A percentile compares a stretch with the other conserved stretches of the same genome.
These are phyloP conservation scores for Tetheella fluctuosa DNA, from an alignment of 2,888 invertebrate species.

Conservation along the genomic window DNA sequence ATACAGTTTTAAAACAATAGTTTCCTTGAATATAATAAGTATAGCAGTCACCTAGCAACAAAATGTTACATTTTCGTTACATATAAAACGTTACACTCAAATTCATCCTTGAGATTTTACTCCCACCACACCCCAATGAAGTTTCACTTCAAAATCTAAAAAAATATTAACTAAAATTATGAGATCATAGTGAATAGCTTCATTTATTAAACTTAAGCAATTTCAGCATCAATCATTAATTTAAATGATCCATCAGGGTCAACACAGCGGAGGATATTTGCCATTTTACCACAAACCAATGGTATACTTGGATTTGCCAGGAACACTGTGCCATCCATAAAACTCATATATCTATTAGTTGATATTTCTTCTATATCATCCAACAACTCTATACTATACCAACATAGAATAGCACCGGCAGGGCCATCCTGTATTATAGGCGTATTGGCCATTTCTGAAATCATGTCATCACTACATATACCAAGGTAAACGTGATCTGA, in stretches of 20 bases:
- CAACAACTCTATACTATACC: constrained; percentile 79
- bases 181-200: background rate
- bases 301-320: constrained; percentile 62
- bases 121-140: too few species aligned
- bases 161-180: background rate
- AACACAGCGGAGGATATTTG: constrained; percentile 55
- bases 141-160: too few species aligned
- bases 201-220: background rate
- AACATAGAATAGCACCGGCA: constrained; percentile 81
- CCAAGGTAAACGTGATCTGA: constrained; percentile 61
- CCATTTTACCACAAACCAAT: constrained; percentile 52
- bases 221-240: constrained; percentile 46
- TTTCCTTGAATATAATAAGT: background rate
- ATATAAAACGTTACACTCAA: too few species aligned
- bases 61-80: too few species aligned
- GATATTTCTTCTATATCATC: constrained; percentile 62
- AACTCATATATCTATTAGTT: constrained; percentile 71
- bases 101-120: too few species aligned
- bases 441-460: constrained; percentile 46
- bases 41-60: too few species aligned
- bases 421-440: constrained; percentile 62
- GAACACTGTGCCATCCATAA: constrained; percentile 77
- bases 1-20: background rate
- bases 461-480: constrained; percentile 35
- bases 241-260: constrained; percentile 67